These are phyloP conservation scores for Aplysia californica DNA, from an alignment of 1,140 invertebrate species.

Conservation along the genomic window DNA sequence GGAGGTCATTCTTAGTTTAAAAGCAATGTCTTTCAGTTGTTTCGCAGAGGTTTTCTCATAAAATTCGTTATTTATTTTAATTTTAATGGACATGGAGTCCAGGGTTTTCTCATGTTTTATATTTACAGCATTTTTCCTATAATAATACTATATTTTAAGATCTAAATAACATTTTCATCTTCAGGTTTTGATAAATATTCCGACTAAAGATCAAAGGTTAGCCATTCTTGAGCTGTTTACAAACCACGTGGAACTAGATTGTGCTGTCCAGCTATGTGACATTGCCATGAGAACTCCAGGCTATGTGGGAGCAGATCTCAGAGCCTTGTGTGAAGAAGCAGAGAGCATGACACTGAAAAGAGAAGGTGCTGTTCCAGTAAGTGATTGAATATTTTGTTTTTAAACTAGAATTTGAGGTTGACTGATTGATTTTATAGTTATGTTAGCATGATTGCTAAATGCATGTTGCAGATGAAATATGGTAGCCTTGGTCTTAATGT, in stretches of 20 bases:
- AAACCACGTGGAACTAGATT: constrained; percentile 31
- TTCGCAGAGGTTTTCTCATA: too few species aligned
- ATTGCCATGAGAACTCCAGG: constrained; percentile 66
- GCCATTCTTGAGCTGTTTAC: constrained; percentile 48
- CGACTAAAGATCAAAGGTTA: constrained; percentile 43
- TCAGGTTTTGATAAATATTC: constrained; percentile 60
- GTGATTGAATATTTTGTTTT: not conserved
- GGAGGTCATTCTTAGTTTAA: too few species aligned
- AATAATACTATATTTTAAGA: not conserved
- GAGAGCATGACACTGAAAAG: constrained; percentile 36
- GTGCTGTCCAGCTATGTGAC: constrained; percentile 43
- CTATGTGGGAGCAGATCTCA: constrained; percentile 70
- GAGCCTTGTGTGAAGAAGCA: constrained; percentile 65
- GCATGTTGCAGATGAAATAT: too few species aligned
- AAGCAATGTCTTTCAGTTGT: too few species aligned
- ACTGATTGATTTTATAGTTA: too few species aligned
- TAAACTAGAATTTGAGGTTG: not conserved
- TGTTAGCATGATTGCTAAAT: too few species aligned
- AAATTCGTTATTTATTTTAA: too few species aligned
- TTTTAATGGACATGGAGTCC: not conserved
- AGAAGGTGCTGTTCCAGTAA: not conserved
- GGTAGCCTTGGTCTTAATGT: too few species aligned
- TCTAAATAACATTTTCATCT: constrained; percentile 20
- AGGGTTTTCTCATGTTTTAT: not conserved
- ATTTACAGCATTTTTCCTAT: not conserved